These are phyloP conservation scores for Tenthredo distinguenda DNA, from an alignment of 2,888 invertebrate genomes.

Conservation along the genomic window DNA sequence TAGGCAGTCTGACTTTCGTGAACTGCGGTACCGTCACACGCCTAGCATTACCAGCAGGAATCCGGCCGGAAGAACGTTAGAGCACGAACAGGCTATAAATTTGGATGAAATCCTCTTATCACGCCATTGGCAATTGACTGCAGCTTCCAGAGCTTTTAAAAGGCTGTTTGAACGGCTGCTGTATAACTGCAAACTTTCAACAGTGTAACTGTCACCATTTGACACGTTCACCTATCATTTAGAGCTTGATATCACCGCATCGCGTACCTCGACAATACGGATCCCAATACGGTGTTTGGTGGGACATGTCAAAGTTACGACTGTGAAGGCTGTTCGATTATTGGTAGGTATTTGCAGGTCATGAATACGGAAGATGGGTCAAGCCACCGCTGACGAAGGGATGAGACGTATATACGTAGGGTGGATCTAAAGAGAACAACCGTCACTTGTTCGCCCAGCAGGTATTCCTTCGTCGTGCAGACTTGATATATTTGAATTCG, in stretches of 20 bases:
- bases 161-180: conserved; percentile 16
- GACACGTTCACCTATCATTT: not conserved
- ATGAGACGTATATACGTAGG: conserved; percentile 18
- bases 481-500: conserved; percentile 46
- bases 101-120: conserved; percentile 38
- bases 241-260: not conserved
- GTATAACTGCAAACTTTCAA: conserved; percentile 10
- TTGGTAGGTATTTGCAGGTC: conserved; percentile 17
- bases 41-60: not conserved
- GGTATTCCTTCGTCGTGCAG: conserved; percentile 19
- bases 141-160: conserved; percentile 20
- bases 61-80: conserved; percentile 33
- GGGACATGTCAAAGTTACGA: not conserved
- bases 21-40: not conserved
- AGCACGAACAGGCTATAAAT: conserved; percentile 45
- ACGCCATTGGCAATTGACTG: conserved; percentile 30
- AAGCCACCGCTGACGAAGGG: conserved; percentile 26
- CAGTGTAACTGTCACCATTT: not conserved
- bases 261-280: not conserved
- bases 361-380: conserved; percentile 47
- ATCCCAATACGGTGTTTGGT: not conserved
- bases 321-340: conserved; percentile 41
- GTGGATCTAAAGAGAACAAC: conserved; percentile 41
- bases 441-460: conserved; percentile 36
- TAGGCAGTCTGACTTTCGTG: not conserved